Conservation (phyloP, 2,888 invertebrate genomes). For the Perithous albicinctus region DNA sequence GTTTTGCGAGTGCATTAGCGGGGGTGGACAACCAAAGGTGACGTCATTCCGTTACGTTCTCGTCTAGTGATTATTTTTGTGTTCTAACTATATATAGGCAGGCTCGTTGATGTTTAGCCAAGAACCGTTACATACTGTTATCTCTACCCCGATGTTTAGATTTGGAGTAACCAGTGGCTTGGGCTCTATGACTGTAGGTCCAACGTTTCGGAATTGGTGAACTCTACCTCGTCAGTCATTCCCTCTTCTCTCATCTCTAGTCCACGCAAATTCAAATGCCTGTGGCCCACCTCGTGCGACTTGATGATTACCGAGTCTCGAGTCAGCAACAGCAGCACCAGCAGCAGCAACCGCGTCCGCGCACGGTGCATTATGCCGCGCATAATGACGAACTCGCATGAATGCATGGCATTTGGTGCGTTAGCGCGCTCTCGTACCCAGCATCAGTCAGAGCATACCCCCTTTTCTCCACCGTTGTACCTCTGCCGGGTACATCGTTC, state of each 20-base stretch:
- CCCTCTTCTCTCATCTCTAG: slow-evolving; percentile 22
- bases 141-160: background rate
- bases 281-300: slow-evolving; percentile 67
- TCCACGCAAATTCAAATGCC: slow-evolving; percentile 65
- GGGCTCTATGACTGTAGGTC: slow-evolving; percentile 39
- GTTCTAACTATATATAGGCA: no score
- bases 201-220: slow-evolving; percentile 35
- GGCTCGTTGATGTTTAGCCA: no score
- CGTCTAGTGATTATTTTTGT: no score
- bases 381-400: slow-evolving; percentile 78
- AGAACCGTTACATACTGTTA: background rate
- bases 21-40: no score
- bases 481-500: slow-evolving; percentile 12
- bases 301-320: slow-evolving; percentile 77
- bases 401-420: slow-evolving; percentile 77
- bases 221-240: slow-evolving; percentile 27
- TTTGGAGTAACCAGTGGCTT: slow-evolving; percentile 7
- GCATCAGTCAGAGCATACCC: background rate
- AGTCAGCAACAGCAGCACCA: slow-evolving; percentile 69
- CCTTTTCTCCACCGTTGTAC: slow-evolving; percentile 31
- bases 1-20: no score
- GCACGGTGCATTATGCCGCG: slow-evolving; percentile 75
- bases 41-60: no score
- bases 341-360: slow-evolving; percentile 38
- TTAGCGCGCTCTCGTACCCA: slow-evolving; percentile 68